Evolutionary conservation across 1,140 invertebrate genomes (phyloP).

Genomic region (Drosophila ogumai): DNA sequence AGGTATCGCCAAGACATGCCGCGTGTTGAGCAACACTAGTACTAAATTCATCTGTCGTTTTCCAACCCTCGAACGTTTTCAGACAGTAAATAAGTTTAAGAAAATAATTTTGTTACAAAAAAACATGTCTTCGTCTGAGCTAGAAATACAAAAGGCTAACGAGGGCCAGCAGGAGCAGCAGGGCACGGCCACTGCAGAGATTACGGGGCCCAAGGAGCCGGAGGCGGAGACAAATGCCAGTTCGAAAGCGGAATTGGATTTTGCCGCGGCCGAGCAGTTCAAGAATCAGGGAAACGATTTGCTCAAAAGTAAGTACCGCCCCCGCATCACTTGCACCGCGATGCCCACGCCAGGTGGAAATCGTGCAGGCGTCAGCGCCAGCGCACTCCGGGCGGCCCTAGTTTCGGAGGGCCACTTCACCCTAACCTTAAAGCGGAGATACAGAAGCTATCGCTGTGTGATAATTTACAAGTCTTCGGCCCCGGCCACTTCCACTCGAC

Average conservation of each 20-base stretch:
- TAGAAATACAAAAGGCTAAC: slow-evolving; percentile 57
- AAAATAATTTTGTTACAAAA: slow-evolving; percentile 66
- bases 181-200: slow-evolving; percentile 30
- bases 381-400: slow-evolving; percentile 8
- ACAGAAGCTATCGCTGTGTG: slow-evolving; percentile 47
- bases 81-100: slow-evolving; percentile 77
- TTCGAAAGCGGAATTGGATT: slow-evolving; percentile 54
- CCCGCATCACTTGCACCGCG: background rate
- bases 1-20: slow-evolving; percentile 37
- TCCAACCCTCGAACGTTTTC: slow-evolving; percentile 63
- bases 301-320: slow-evolving; percentile 91
- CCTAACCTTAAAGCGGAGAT: slow-evolving; percentile 60
- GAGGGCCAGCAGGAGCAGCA: slow-evolving; percentile 52
- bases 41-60: slow-evolving; percentile 35
- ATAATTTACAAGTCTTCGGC: slow-evolving; percentile 50
- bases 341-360: background rate
- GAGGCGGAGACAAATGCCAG: slow-evolving; percentile 48
- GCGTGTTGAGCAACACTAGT: slow-evolving; percentile 53
- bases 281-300: slow-evolving; percentile 94
- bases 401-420: slow-evolving; percentile 46
- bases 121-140: slow-evolving; percentile 69
- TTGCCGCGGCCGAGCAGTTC: slow-evolving; percentile 88
- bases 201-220: slow-evolving; percentile 43
- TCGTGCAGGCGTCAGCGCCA: background rate
- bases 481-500: slow-evolving; percentile 1